phyloP scores from a whole-genome alignment of 2,888 invertebrate species.

The Micoletzkya japonica region DNA sequence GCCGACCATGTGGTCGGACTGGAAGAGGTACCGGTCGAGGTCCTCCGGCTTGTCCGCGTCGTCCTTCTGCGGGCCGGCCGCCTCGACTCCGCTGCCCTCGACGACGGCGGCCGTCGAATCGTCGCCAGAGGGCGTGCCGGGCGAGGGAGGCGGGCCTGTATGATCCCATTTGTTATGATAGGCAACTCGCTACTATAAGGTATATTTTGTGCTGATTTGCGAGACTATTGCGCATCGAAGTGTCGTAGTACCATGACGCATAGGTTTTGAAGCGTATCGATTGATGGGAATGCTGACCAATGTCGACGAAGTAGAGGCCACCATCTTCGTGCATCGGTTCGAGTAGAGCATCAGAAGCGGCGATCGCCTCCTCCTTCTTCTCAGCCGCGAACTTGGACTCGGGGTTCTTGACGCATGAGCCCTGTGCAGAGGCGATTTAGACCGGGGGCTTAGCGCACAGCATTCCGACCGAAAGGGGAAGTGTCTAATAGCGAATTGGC shows the following conservation, averaged over 20 bases:
- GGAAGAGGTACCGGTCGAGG: slow-evolving; percentile 47
- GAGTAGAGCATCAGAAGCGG: slow-evolving; percentile 8
- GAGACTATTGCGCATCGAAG: too few species aligned
- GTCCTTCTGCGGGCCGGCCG: slow-evolving; percentile 20
- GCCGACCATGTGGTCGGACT: slow-evolving; percentile 47
- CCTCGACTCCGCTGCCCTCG: slow-evolving; percentile 26
- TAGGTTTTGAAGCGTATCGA: too few species aligned
- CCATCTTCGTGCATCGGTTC: slow-evolving; percentile 35
- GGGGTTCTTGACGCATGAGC: slow-evolving; percentile 21
- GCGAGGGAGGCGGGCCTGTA: slow-evolving; percentile 26
- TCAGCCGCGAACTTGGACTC: slow-evolving; percentile 17
- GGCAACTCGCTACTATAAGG: too few species aligned
- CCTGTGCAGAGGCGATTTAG: not conserved
- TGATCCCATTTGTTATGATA: too few species aligned
- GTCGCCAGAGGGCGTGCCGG: not conserved
- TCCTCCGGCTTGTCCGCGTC: slow-evolving; percentile 41
- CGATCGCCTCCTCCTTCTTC: not conserved
- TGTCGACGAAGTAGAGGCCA: slow-evolving; percentile 52
- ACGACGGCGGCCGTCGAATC: not conserved
- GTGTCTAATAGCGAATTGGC: not conserved
- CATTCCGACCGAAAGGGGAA: not conserved
- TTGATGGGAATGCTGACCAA: slow-evolving; percentile 33
- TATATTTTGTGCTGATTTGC: too few species aligned
- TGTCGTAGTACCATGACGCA: too few species aligned
- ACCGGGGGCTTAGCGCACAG: not conserved